Percentiles rank a stretch among this genome's conserved stretches.
Evolutionary conservation across 2,888 invertebrate genomes (phyloP).

Genomic region (Synergus umbraculus): DNA sequence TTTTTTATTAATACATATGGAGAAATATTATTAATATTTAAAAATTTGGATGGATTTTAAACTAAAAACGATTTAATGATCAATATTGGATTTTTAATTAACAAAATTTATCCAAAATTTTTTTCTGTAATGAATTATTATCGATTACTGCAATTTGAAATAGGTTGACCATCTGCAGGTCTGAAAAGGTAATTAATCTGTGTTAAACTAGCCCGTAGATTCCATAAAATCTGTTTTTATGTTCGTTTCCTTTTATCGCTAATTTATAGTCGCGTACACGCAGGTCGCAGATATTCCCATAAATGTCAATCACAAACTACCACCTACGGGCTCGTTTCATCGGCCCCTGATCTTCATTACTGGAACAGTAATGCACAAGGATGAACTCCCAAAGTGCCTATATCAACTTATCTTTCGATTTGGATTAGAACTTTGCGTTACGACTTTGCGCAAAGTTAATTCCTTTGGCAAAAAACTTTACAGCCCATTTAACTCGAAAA

Average conservation of each 20-base stretch:
- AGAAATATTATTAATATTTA: too few species aligned
- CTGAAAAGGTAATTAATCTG: not conserved
- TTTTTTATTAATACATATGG: not conserved
- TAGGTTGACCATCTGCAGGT: not conserved
- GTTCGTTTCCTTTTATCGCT: not conserved
- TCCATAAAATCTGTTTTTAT: conserved; percentile 1
- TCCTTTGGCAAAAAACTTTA: not conserved
- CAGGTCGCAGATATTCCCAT: conserved; percentile 1
- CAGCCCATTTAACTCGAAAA: not conserved
- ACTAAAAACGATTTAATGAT: too few species aligned
- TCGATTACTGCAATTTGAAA: not conserved
- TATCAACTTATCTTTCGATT: conserved; percentile 22
- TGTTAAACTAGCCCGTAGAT: not conserved
- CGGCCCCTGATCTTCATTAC: conserved; percentile 2
- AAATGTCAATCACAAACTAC: conserved; percentile 27
- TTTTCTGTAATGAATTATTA: too few species aligned
- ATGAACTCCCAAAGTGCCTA: not conserved
- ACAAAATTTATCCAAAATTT: too few species aligned
- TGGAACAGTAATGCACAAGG: not conserved
- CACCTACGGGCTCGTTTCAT: conserved; percentile 18
- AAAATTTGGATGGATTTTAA: too few species aligned
- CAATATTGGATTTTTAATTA: too few species aligned
- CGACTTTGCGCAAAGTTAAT: not conserved
- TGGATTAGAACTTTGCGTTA: not conserved
- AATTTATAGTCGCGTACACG: not conserved